A percentile compares a stretch with the other conserved stretches of the same genome.
phyloP scores from a whole-genome alignment of 2,888 invertebrate genomes.

The Nebria salina region DNA sequence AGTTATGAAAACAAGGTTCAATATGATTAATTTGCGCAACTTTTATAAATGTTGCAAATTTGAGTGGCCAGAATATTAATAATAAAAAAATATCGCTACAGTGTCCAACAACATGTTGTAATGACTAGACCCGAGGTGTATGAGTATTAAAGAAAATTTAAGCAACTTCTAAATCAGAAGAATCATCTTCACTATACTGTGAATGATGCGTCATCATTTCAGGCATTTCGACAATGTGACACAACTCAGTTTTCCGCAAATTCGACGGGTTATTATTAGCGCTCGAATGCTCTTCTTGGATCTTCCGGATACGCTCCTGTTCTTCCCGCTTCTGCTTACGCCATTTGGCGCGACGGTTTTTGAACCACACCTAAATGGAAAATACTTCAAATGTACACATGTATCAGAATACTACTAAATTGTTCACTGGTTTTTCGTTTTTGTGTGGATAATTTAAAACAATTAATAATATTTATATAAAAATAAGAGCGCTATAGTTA shows the following conservation, averaged over 20 bases:
- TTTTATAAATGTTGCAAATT: too few relatives aligned
- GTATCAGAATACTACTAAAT: background rate
- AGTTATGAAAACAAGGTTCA: too few relatives aligned
- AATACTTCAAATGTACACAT: background rate
- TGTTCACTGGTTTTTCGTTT: too few relatives aligned
- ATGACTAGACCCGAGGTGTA: slow-evolving; percentile 1
- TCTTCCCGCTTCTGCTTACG: slow-evolving; percentile 93
- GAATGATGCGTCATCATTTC: slow-evolving; percentile 50
- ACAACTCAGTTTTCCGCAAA: slow-evolving; percentile 57
- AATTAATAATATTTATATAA: too few relatives aligned
- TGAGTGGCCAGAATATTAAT: too few relatives aligned
- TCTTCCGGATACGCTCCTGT: slow-evolving; percentile 81
- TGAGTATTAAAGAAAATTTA: slow-evolving; percentile 59
- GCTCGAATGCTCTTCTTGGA: slow-evolving; percentile 77
- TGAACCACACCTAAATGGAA: slow-evolving; percentile 91
- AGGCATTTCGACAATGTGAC: slow-evolving; percentile 58
- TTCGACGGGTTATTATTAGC: slow-evolving; percentile 46
- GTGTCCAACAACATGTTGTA: background rate
- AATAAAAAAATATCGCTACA: background rate
- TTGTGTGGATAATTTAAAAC: too few relatives aligned
- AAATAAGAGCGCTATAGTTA: too few relatives aligned
- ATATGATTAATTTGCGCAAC: too few relatives aligned
- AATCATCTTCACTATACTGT: slow-evolving; percentile 75
- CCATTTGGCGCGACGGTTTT: slow-evolving; percentile 96
- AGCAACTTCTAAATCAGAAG: slow-evolving; percentile 84